Evolutionary conservation across 2,888 invertebrate species (phyloP), one percentile per base, ranked within the genome.

Genomic region (Habrosyne pyritoides): DNA sequence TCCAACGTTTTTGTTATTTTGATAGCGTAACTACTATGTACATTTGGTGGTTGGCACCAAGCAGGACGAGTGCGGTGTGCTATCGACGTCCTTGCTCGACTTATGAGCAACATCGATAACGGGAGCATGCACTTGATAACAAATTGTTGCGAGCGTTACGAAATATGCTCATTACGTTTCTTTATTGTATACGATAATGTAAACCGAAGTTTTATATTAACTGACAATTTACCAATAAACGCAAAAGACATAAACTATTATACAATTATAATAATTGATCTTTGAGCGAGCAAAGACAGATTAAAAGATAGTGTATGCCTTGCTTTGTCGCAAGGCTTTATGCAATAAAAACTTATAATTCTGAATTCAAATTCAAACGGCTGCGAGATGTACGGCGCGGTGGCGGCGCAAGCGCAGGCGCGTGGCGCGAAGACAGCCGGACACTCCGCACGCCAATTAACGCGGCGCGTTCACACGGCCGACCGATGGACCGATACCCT

Each of bases 361-460:
- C 71, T 73, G 74, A 77, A 83, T 84, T 86, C 77, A 82, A 84
- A 86, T 83, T 72, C 67, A 77, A 81, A 79, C 80, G 75, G 76
- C 61, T 63, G 67, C 66, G 75, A 80, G 79, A 79, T 72, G 80
- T 73, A 70, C 74, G 64, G 62, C 22, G 21, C 72, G 69, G 64
- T 71, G 76, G 79, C 74, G 64, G 62, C 22, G 21, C 72, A 69
- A 64, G 71, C 77, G 79, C 80, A 76, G 86, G 86, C 89, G 82
- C 87, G 86, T 86, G 87, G 86, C 84, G 72, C 77, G 84, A 83
- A 86, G 86, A 86, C 88, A 84, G 83, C 72, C 83, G 87, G 84
- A 81, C 87, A 81, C 82, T 83, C 87, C 71, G 83, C 84, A 79
- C 84, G 87, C 88, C 89, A 90, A 91, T 91, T 90, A 91, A 83